These are phyloP conservation scores for Isoperla grammatica DNA, from an alignment of 2,888 invertebrate species.

Conservation along the genomic window DNA sequence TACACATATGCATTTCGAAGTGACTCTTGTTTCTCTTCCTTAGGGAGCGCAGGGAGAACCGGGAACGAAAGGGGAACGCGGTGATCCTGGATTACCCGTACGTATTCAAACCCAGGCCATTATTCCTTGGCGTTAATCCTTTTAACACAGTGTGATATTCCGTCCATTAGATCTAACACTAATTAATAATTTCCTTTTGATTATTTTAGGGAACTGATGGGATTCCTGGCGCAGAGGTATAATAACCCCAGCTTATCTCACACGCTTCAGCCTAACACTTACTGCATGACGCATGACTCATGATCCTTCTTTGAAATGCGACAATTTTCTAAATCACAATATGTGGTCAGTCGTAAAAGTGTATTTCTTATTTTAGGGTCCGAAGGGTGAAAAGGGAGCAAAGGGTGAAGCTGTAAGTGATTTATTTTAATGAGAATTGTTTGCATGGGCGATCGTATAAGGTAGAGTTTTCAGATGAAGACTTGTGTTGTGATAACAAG, in stretches of 20 bases:
- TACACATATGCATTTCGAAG: neutral
- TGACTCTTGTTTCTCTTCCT: constrained; percentile 27
- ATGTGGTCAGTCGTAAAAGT: neutral
- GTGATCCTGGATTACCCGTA: constrained; percentile 90
- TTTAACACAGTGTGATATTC: constrained; percentile 14
- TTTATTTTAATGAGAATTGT: neutral
- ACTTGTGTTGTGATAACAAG: neutral
- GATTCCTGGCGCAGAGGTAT: constrained; percentile 84
- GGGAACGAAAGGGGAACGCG: constrained; percentile 86
- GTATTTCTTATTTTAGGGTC: constrained; percentile 55
- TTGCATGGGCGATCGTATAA: neutral
- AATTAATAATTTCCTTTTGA: constrained; percentile 15
- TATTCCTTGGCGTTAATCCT: neutral
- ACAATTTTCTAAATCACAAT: neutral
- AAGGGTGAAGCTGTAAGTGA: constrained; percentile 77
- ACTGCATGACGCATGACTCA: constrained; percentile 10
- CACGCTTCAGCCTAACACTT: constrained; percentile 7
- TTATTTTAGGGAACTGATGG: constrained; percentile 84
- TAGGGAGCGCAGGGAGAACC: constrained; percentile 91
- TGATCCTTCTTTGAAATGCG: neutral
- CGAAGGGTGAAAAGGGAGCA: constrained; percentile 83
- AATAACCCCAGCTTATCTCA: constrained; percentile 37
- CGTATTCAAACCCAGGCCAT: constrained; percentile 43
- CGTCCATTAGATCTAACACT: constrained; percentile 1
- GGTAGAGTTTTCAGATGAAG: neutral